Conservation (phyloP, 2,797 vertebrate genomes). For the Sorex maritimensis region DNA sequence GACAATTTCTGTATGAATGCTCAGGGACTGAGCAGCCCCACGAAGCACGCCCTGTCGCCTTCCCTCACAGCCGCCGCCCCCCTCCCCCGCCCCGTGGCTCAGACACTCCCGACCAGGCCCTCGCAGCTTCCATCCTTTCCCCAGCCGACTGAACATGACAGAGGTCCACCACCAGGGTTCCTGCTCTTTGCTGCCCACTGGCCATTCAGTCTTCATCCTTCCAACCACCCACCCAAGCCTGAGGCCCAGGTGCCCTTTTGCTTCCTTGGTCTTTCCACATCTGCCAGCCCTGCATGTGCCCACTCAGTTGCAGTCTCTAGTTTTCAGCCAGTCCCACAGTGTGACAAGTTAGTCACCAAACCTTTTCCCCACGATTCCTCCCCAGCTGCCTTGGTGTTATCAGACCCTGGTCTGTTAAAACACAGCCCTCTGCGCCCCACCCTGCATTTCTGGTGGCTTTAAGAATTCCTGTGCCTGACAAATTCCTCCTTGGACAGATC, state of each 20-base stretch:
- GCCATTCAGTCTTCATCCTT: background rate
- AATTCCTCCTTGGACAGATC: background rate
- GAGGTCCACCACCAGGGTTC: background rate
- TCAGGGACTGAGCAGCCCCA: background rate
- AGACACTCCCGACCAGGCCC: background rate
- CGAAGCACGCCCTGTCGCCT: no score
- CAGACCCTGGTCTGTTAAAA: slow-evolving; percentile 9
- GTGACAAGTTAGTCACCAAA: slow-evolving; percentile 1
- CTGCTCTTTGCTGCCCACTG: background rate
- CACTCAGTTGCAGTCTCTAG: background rate
- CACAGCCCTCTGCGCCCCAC: background rate
- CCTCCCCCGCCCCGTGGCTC: background rate
- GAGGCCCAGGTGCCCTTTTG: background rate
- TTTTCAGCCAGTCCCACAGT: slow-evolving; percentile 35
- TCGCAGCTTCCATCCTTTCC: background rate
- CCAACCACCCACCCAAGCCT: background rate
- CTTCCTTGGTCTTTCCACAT: background rate
- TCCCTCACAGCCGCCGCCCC: background rate
- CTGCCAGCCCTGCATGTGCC: background rate
- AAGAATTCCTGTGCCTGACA: slow-evolving; percentile 25
- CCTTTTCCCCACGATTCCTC: slow-evolving; percentile 29
- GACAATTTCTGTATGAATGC: background rate
- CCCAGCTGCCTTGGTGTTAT: background rate
- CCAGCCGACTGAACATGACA: no score
- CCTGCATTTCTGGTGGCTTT: background rate